Conservation (phyloP, 2,113 vertebrate species). For the Isurus oxyrinchus region DNA sequence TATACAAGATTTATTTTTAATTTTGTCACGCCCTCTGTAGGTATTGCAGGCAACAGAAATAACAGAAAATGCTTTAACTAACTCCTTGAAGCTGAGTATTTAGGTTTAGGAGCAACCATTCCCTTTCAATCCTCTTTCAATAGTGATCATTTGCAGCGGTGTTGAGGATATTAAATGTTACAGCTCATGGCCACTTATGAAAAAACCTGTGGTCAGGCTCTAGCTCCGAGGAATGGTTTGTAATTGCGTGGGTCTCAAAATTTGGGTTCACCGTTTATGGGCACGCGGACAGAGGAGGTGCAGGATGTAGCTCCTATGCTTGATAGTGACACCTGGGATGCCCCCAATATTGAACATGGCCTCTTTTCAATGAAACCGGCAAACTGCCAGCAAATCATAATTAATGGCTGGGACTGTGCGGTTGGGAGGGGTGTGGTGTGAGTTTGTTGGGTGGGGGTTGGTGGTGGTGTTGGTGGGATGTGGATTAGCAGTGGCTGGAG, state of each 20-base stretch:
- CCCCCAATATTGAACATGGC: background rate
- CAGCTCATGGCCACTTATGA: background rate
- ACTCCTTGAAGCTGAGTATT: background rate
- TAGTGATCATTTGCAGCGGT: background rate
- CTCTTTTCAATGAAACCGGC: background rate
- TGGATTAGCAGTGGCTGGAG: no score
- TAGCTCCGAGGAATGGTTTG: background rate
- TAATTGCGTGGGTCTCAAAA: background rate
- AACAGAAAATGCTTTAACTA: background rate
- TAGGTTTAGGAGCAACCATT: background rate
- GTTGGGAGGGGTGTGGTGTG: background rate
- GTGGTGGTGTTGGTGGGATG: no score
- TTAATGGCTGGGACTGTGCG: background rate
- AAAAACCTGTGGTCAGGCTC: background rate
- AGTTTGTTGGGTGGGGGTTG: no score
- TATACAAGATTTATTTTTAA: background rate
- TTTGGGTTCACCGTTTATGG: background rate
- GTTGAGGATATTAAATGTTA: background rate
- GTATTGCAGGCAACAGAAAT: background rate
- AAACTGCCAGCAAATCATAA: background rate
- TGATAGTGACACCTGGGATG: background rate
- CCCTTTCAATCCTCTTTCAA: background rate
- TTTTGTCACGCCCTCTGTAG: background rate
- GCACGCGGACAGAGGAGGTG: background rate
- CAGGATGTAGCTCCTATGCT: background rate